Conservation (phyloP, 2,113 vertebrate genomes). For the Labeo catla region DNA sequence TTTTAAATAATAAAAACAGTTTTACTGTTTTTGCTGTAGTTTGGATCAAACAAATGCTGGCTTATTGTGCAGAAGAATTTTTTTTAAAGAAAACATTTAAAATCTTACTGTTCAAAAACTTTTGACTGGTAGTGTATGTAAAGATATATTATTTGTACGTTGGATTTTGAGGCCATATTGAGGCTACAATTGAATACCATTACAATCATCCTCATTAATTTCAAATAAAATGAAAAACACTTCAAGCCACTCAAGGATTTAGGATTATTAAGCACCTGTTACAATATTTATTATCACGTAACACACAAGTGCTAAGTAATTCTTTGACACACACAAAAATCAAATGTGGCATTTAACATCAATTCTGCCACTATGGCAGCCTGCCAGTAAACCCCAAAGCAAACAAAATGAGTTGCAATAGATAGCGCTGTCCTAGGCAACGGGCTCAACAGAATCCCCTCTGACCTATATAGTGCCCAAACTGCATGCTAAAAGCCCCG, state of each 20-base stretch:
- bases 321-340: not conserved
- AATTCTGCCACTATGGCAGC: not conserved
- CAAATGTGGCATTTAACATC: not conserved
- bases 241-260: conserved; percentile 7
- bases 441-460: conserved; percentile 65
- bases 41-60: not conserved
- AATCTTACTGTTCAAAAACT: too few species aligned
- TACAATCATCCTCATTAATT: not conserved
- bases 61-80: too few species aligned
- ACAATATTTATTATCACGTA: not conserved
- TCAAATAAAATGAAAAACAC: conserved; percentile 2
- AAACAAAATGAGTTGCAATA: conserved; percentile 15
- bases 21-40: not conserved
- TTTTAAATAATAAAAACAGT: not conserved
- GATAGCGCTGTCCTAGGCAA: not conserved
- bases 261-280: conserved; percentile 1
- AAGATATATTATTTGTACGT: too few species aligned
- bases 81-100: too few species aligned
- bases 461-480: conserved; percentile 72
- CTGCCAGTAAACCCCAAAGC: not conserved
- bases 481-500: conserved; percentile 60
- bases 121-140: too few species aligned
- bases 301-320: not conserved
- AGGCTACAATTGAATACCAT: not conserved
- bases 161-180: too few species aligned